A percentile compares a stretch with the other conserved stretches of the same genome.
Conservation (phyloP, 2,113 vertebrate species). For the Saccopteryx bilineata region DNA sequence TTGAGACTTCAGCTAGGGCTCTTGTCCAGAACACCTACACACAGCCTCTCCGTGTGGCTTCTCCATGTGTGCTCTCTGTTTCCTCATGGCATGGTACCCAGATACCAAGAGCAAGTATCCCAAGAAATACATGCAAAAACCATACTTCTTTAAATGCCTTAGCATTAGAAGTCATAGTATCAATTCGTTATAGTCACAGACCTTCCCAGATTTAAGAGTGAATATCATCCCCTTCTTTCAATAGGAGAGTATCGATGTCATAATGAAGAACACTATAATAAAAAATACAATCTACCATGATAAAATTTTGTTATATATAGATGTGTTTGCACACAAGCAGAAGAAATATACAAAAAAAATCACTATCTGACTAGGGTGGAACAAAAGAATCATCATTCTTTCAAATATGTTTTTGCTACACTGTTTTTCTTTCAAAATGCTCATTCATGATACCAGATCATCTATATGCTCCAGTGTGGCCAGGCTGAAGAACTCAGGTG, state of each 20-base stretch:
- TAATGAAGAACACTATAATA: background rate
- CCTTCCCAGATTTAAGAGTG: background rate
- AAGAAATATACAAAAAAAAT: constrained; percentile 35
- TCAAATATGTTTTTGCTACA: background rate
- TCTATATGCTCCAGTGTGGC: background rate
- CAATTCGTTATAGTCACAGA: background rate
- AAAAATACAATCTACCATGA: background rate
- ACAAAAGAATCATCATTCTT: background rate
- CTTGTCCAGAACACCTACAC: background rate
- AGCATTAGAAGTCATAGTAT: background rate
- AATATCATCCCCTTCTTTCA: background rate
- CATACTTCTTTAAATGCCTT: background rate
- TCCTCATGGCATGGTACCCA: background rate
- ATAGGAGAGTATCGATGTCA: background rate
- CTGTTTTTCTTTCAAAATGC: background rate
- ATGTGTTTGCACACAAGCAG: background rate
- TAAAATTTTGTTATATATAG: background rate
- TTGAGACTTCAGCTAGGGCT: background rate
- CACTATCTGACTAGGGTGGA: background rate
- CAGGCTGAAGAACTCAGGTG: background rate
- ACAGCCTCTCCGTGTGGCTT: background rate
- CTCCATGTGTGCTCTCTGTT: background rate
- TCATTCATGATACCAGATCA: background rate
- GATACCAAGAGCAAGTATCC: background rate
- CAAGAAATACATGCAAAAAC: background rate